Base-by-base conservation (phyloP, 2,888 invertebrate genomes). In the Corythucha ciliata region DNA sequence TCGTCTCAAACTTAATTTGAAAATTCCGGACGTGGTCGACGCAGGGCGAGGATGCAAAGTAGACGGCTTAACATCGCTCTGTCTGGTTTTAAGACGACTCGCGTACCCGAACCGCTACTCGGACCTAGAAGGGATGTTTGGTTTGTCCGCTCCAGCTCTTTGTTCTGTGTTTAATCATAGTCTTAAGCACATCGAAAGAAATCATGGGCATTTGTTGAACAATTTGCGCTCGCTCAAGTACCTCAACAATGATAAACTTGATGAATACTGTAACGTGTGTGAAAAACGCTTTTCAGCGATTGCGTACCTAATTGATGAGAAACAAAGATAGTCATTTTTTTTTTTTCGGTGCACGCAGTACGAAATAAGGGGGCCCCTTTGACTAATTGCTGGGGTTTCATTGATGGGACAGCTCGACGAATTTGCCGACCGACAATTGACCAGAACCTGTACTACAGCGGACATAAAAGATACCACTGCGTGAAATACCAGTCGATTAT, bases 401-500 rank as follows among this genome's bases (percentile, higher is more conserved):
- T 42, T 26, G 42, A 42, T 42, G 42, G 42, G 2, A 42, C 42
- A 12, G 42, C 42, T 2, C 24, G 42, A 2, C 10, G 21, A 4
- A 42, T 26, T 3, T 42, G 42, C 42, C 18, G 42, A 27, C 42
- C 42, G 18, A 22, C 26, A 18, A 20, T 25, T 5, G 14, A 27
- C 27, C 42, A 42, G 22, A 29, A 42, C 8, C 14, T 18, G 16
- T 42, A 42, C 18, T 42, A 42, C 12, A 26, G 14, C n/a, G 48
- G 48, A 7, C 40, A 48, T 27, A 48, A 48, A 26, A 42, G 50
- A 12, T 50, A 25, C 14, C 50, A 50, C 18, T 50, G 50, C 21
- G 16, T 50, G n/a, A 50, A 50, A 14, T 50, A 32, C 12, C 50
- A 50, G n/a, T 27, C 42, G 4, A 27, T 42, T 7, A 4, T 44